A percentile compares a stretch with the other conserved stretches of the same genome.
Evolutionary conservation across 1,140 invertebrate genomes (phyloP).

Genomic region (Melipona quadrifasciata): DNA sequence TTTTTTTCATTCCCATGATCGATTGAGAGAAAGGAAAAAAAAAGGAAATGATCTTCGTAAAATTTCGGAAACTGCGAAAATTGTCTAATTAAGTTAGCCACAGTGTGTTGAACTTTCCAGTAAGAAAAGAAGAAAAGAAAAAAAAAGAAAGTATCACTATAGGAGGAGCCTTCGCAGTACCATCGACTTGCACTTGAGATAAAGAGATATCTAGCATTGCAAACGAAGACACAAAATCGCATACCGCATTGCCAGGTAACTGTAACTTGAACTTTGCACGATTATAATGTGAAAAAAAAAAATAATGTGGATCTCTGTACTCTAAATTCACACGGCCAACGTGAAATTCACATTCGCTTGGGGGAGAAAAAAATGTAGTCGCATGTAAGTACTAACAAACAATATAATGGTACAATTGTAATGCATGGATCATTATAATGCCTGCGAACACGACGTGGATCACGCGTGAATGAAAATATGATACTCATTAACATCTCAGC

Average conservation of each 20-base stretch:
- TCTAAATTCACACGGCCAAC: not conserved
- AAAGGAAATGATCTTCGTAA: not conserved
- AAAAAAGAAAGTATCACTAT: not conserved
- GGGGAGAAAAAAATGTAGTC: not conserved
- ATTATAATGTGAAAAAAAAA: not conserved
- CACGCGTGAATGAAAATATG: not conserved
- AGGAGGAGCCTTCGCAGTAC: not conserved
- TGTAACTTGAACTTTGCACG: not conserved
- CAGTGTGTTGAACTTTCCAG: not conserved
- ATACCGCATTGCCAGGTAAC: not conserved
- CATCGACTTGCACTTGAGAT: not conserved
- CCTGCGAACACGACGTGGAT: slow-evolving; percentile 30
- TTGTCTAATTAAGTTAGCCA: not conserved
- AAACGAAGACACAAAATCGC: not conserved
- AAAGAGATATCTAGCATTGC: not conserved
- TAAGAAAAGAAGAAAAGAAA: not conserved
- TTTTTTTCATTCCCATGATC: not conserved
- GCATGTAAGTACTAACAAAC: slow-evolving; percentile 10
- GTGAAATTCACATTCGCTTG: not conserved
- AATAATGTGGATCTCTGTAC: not conserved
- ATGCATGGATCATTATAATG: not conserved
- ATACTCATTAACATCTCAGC: too few relatives aligned
- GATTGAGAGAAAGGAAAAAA: too few relatives aligned
- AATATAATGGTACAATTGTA: slow-evolving; percentile 32
- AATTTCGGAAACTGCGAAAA: not conserved